phyloP scores from a whole-genome alignment of 1,140 invertebrate species.

The Apis laboriosa region DNA sequence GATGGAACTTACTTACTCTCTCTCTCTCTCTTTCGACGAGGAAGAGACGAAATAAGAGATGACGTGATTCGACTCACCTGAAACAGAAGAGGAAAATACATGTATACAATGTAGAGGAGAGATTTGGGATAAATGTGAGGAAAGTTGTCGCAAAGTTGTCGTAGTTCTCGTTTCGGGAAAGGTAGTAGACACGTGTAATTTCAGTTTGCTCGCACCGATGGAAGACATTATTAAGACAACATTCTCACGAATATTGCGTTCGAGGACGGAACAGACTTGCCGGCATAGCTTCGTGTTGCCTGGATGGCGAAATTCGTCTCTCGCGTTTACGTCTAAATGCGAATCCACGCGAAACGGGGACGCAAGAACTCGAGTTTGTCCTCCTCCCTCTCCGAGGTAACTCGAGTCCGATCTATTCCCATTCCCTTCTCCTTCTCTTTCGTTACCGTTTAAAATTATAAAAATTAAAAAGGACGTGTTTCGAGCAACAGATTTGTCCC shows the following conservation, averaged over 20 bases:
- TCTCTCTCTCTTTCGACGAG: no score
- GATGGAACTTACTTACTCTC: background rate
- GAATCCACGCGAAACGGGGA: background rate
- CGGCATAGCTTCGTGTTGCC: constrained; percentile 4
- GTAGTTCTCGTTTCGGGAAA: constrained; percentile 2
- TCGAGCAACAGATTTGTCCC: no score
- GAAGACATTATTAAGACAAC: constrained; percentile 41
- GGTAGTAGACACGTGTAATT: constrained; percentile 30
- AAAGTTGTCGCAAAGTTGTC: background rate
- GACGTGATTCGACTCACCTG: constrained; percentile 6
- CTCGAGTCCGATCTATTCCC: background rate
- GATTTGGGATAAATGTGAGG: background rate
- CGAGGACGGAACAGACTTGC: constrained; percentile 8
- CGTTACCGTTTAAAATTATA: background rate
- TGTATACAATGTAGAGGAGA: no score
- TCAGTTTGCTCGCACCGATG: constrained; percentile 26
- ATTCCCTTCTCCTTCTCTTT: background rate
- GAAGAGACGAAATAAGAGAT: no score
- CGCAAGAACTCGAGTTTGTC: constrained; percentile 14
- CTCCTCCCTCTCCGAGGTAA: background rate
- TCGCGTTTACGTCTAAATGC: constrained; percentile 21
- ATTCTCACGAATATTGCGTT: constrained; percentile 38
- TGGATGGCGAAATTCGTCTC: constrained; percentile 25
- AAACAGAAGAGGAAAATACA: background rate
- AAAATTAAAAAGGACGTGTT: no score